Evolutionary conservation across 2,797 vertebrate genomes (phyloP).

Genomic region (Eidolon dupreanum): DNA sequence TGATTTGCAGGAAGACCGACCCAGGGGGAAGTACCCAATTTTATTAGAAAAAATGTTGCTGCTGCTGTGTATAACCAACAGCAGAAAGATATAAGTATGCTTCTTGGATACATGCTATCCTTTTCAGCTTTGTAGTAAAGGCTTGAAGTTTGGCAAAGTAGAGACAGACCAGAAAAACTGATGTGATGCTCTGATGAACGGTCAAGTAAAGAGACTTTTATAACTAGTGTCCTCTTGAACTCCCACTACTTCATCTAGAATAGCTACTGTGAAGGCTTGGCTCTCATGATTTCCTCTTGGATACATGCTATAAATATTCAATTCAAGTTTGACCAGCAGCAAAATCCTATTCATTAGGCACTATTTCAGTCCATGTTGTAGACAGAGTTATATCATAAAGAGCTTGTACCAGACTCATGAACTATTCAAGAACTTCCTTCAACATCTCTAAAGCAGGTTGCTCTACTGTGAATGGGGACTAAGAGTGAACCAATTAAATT

Average conservation of each 20-base stretch:
- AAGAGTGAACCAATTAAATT: not conserved
- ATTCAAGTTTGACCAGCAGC: not conserved
- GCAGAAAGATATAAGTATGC: not conserved
- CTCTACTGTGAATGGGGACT: not conserved
- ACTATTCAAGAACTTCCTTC: constrained; percentile 23
- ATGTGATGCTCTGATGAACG: not conserved
- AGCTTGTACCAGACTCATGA: not conserved
- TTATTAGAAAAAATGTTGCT: constrained; percentile 22
- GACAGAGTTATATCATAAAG: not conserved
- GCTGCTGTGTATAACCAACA: not conserved
- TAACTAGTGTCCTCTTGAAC: not conserved
- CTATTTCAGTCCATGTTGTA: not conserved
- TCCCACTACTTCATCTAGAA: not conserved
- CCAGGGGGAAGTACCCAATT: not conserved
- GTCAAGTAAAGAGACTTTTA: constrained; percentile 20
- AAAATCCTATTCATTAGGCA: not conserved
- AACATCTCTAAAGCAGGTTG: not conserved
- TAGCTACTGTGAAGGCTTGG: not conserved
- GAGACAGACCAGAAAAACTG: constrained; percentile 6
- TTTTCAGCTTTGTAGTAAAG: constrained; percentile 4
- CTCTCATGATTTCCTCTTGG: not conserved
- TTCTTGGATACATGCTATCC: not conserved
- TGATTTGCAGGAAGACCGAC: not conserved
- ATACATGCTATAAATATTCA: not conserved
- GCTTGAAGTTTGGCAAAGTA: constrained; percentile 26